These are phyloP conservation scores for Brachypodius melanocephalos DNA, from an alignment of 2,113 vertebrate genomes.

Conservation along the genomic window DNA sequence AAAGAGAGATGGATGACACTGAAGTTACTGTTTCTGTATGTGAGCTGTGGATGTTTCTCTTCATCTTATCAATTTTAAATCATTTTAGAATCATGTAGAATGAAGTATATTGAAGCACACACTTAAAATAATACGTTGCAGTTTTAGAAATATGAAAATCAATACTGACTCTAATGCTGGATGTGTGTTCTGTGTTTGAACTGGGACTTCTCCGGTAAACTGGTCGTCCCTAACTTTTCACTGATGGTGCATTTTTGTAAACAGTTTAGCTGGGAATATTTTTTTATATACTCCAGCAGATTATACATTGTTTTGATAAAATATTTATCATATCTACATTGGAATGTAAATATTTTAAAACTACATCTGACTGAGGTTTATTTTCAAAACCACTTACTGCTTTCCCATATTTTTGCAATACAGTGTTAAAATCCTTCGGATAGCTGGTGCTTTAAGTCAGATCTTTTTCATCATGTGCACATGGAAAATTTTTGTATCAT, in stretches of 20 bases:
- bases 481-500: conserved; percentile 32
- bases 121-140: not conserved
- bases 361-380: conserved; percentile 21
- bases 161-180: conserved; percentile 32
- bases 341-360: conserved; percentile 63
- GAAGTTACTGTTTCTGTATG: not conserved
- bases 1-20: not conserved
- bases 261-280: conserved; percentile 59
- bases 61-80: not conserved
- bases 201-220: conserved; percentile 23
- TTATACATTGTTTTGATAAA: conserved; percentile 70
- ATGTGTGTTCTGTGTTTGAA: conserved; percentile 35
- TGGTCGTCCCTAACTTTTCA: conserved; percentile 34
- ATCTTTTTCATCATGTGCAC: not conserved
- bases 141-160: not conserved
- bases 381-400: not conserved
- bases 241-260: conserved; percentile 68
- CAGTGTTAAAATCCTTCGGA: not conserved
- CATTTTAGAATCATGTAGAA: not conserved
- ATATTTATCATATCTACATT: conserved; percentile 41
- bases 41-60: not conserved
- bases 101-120: conserved; percentile 26
- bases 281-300: conserved; percentile 64
- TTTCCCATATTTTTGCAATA: conserved; percentile 21
- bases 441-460: conserved; percentile 41